Conservation (phyloP, 2,888 invertebrate genomes). For the Pyrrhosoma nymphula region DNA sequence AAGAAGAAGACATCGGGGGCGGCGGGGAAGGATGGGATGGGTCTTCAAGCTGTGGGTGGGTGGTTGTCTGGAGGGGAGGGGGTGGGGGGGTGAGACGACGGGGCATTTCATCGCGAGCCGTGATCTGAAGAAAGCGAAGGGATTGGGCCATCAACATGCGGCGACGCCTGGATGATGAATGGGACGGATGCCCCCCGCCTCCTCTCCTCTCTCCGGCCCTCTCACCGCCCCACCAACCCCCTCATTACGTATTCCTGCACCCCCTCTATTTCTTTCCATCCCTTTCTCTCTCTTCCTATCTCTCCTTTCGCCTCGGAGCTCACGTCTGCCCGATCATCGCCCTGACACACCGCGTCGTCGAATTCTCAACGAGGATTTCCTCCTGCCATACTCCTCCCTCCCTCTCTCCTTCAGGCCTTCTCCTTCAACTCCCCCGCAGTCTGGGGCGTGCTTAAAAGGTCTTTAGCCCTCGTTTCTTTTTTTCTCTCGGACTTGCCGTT, state of each 20-base stretch:
- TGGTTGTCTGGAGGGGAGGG: not conserved
- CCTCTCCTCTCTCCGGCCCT: not conserved
- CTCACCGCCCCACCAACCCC: not conserved
- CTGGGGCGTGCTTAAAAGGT: not conserved
- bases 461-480: not conserved
- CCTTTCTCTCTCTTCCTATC: not conserved
- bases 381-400: not conserved
- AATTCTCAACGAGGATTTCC: not conserved
- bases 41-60: not conserved
- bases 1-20: not conserved
- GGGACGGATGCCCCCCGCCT: not conserved
- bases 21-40: not conserved
- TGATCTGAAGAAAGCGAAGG: constrained; percentile 50
- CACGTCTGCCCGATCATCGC: not conserved
- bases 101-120: constrained; percentile 13
- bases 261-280: too few relatives aligned
- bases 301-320: not conserved
- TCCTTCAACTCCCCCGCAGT: not conserved
- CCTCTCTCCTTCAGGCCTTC: not conserved
- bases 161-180: not conserved
- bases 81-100: not conserved
- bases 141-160: constrained; percentile 36
- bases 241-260: not conserved
- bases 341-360: not conserved
- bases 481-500: not conserved